These are phyloP conservation scores for Tortricodes alternella DNA, from an alignment of 2,888 invertebrate genomes.

Conservation along the genomic window DNA sequence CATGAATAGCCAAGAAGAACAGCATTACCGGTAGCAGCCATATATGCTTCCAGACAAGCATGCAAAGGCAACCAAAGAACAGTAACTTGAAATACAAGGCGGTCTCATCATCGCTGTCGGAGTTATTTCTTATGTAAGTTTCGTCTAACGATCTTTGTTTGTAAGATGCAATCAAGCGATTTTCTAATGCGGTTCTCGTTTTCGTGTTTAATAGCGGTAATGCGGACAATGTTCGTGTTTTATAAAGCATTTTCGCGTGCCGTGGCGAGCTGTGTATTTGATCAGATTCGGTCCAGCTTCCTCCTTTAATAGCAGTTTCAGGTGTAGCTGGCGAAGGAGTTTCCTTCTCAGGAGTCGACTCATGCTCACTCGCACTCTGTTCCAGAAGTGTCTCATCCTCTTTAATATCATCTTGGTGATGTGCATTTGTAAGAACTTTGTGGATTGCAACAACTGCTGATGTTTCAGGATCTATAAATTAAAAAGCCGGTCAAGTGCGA, in stretches of 20 bases:
- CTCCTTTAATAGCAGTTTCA: conserved; percentile 53
- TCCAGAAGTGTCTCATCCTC: conserved; percentile 55
- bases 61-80: conserved; percentile 91
- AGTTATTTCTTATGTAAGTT: conserved; percentile 69
- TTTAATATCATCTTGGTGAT: conserved; percentile 38
- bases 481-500: no score
- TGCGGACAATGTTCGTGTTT: conserved; percentile 73
- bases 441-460: conserved; percentile 61
- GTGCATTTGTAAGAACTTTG: conserved; percentile 54
- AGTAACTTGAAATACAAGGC: conserved; percentile 89
- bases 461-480: conserved; percentile 67
- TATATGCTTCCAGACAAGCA: conserved; percentile 93
- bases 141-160: conserved; percentile 71
- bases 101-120: conserved; percentile 82
- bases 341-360: conserved; percentile 64
- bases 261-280: conserved; percentile 59
- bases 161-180: conserved; percentile 66
- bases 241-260: conserved; percentile 69
- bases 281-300: conserved; percentile 62
- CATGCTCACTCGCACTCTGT: conserved; percentile 54
- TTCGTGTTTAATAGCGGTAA: conserved; percentile 66
- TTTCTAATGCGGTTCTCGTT: conserved; percentile 59
- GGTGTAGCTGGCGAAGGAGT: conserved; percentile 60
- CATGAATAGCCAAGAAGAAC: conserved; percentile 89
- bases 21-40: conserved; percentile 91